phyloP scores from a whole-genome alignment of 2,888 invertebrate species.

The Galeopsomyia nigrocyanea region DNA sequence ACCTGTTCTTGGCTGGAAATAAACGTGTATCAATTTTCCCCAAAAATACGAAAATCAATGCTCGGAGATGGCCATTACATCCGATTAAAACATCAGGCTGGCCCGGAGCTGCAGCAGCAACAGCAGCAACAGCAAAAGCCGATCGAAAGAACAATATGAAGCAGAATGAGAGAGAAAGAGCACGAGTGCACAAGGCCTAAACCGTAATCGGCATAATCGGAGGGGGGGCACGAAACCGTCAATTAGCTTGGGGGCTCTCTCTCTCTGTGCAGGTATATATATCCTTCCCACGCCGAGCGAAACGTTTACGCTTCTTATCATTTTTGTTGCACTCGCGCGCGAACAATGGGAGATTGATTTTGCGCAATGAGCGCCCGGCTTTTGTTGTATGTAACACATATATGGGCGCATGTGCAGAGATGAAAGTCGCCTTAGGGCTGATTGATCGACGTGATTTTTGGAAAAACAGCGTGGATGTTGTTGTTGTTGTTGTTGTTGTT shows the following conservation, averaged over 20 bases:
- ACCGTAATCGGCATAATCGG: slow-evolving; percentile 54
- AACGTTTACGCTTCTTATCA: slow-evolving; percentile 43
- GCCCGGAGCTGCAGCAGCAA: not conserved
- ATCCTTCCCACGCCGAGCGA: slow-evolving; percentile 39
- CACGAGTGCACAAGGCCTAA: not conserved
- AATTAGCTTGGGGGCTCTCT: slow-evolving; percentile 56
- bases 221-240: slow-evolving; percentile 53
- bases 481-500: too few species aligned
- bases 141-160: slow-evolving; percentile 1
- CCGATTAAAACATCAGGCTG: slow-evolving; percentile 18
- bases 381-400: not conserved
- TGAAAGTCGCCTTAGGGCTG: not conserved
- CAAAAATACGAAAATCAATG: not conserved
- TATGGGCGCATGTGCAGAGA: not conserved
- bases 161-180: not conserved
- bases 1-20: too few species aligned
- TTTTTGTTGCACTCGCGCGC: slow-evolving; percentile 41
- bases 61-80: slow-evolving; percentile 16
- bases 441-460: too few species aligned
- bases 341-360: slow-evolving; percentile 13
- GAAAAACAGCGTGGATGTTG: too few species aligned
- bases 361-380: slow-evolving; percentile 20
- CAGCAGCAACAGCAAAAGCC: not conserved
- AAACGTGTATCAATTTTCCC: too few species aligned
- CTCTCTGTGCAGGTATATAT: slow-evolving; percentile 47